Percentiles rank a stretch among this genome's conserved stretches.
phyloP scores from a whole-genome alignment of 2,888 invertebrate genomes.

The Lordiphosa andalusiaca region DNA sequence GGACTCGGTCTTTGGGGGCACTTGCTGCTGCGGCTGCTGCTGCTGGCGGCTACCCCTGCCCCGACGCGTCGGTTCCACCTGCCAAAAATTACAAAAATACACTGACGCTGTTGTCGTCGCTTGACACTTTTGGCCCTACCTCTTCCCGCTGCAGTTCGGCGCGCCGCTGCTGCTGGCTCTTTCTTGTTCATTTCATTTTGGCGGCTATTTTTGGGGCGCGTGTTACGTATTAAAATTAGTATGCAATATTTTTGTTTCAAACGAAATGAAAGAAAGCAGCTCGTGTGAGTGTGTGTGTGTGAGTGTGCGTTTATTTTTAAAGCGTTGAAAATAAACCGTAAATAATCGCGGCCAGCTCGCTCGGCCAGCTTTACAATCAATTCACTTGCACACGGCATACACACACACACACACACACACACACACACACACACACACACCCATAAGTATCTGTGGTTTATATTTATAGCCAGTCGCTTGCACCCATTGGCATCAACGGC shows the following conservation, averaged over 20 bases:
- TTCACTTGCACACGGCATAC: slow-evolving; percentile 58
- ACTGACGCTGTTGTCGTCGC: slow-evolving; percentile 36
- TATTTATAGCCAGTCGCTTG: slow-evolving; percentile 73
- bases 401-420: slow-evolving; percentile 8
- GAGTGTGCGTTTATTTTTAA: slow-evolving; percentile 60
- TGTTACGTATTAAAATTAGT: slow-evolving; percentile 74
- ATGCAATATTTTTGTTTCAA: slow-evolving; percentile 71
- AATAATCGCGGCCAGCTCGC: slow-evolving; percentile 63
- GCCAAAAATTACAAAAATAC: slow-evolving; percentile 68
- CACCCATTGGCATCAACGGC: slow-evolving; percentile 48
- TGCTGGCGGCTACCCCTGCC: no score
- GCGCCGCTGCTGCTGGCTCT: slow-evolving; percentile 15
- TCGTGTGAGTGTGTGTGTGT: slow-evolving; percentile 30
- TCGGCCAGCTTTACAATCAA: slow-evolving; percentile 65
- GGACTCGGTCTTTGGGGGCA: slow-evolving; percentile 24
- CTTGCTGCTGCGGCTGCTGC: slow-evolving; percentile 33
- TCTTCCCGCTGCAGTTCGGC: slow-evolving; percentile 8
- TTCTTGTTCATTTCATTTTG: slow-evolving; percentile 50
- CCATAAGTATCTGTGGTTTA: slow-evolving; percentile 59
- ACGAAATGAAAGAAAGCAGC: slow-evolving; percentile 26
- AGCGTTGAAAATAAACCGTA: slow-evolving; percentile 76
- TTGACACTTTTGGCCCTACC: slow-evolving; percentile 64
- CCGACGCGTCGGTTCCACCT: slow-evolving; percentile 67
- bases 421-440: slow-evolving; percentile 10
- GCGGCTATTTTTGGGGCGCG: slow-evolving; percentile 60